Evolutionary conservation across 2,888 invertebrate species (phyloP).

Genomic region (Lepidochrysops patricia): DNA sequence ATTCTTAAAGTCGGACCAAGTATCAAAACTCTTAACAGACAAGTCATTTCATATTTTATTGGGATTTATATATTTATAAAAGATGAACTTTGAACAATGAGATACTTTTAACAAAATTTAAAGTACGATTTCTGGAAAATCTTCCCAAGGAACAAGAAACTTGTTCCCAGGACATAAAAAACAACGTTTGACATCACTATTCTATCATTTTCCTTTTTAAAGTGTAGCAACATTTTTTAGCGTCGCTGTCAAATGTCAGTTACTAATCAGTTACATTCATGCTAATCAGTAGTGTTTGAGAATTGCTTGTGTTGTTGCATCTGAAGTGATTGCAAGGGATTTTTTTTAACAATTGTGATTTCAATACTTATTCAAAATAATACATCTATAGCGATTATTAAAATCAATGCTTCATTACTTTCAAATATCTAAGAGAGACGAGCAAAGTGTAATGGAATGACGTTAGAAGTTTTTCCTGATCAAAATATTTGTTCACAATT

Average conservation of each 20-base stretch:
- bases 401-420: background rate
- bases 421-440: background rate
- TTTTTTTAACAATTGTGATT: conserved; percentile 14
- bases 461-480: conserved; percentile 42
- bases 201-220: background rate
- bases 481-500: conserved; percentile 40
- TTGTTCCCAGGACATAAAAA: too few relatives aligned
- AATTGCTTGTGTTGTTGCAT: conserved; percentile 22
- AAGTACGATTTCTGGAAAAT: too few relatives aligned
- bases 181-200: too few relatives aligned
- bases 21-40: too few relatives aligned
- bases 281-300: conserved; percentile 31
- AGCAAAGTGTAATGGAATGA: conserved; percentile 24
- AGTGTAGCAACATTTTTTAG: conserved; percentile 9
- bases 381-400: background rate
- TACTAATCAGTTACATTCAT: conserved; percentile 27
- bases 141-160: too few relatives aligned
- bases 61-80: too few relatives aligned
- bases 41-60: too few relatives aligned
- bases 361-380: conserved; percentile 2
- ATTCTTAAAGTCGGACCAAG: too few relatives aligned
- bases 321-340: conserved; percentile 17
- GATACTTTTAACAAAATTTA: too few relatives aligned
- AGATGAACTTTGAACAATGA: too few relatives aligned
- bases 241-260: conserved; percentile 22